phyloP scores from a whole-genome alignment of 2,797 vertebrate species.

The Acrossocheilus fasciatus region DNA sequence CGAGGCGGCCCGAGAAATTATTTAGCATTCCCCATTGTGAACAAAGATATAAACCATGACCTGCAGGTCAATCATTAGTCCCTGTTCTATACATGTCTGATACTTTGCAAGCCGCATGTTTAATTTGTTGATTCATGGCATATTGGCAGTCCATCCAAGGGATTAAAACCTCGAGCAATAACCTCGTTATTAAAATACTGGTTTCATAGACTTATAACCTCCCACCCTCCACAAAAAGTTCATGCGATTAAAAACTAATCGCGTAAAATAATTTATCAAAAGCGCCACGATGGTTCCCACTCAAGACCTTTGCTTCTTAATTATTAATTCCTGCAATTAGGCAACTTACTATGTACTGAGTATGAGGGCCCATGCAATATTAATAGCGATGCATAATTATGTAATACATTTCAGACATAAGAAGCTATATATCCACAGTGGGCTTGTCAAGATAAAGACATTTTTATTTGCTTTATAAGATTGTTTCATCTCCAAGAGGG shows the following conservation, averaged over 20 bases:
- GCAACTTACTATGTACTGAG: constrained; percentile 80
- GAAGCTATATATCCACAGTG: constrained; percentile 76
- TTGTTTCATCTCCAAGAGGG: constrained; percentile 77
- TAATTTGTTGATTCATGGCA: constrained; percentile 73
- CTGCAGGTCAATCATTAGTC: constrained; percentile 68
- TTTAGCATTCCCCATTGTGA: constrained; percentile 45
- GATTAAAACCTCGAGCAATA: constrained; percentile 80
- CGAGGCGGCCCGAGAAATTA: constrained; percentile 8
- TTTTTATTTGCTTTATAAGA: constrained; percentile 83
- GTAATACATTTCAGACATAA: constrained; percentile 80
- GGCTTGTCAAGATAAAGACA: constrained; percentile 77
- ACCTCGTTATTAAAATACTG: constrained; percentile 71
- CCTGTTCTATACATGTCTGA: constrained; percentile 63
- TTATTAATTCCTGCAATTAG: constrained; percentile 89
- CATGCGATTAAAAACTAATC: constrained; percentile 89
- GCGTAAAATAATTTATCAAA: constrained; percentile 90
- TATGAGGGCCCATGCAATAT: constrained; percentile 82
- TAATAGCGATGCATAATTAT: constrained; percentile 84
- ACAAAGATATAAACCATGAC: constrained; percentile 71
- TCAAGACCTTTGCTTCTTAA: constrained; percentile 85
- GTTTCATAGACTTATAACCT: constrained; percentile 80
- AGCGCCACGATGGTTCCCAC: constrained; percentile 78
- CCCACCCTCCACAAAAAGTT: constrained; percentile 81
- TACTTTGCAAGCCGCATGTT: constrained; percentile 64
- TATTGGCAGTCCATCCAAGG: constrained; percentile 74